Evolutionary conservation across 2,888 invertebrate genomes (phyloP).

Genomic region (Tanypteryx hageni): DNA sequence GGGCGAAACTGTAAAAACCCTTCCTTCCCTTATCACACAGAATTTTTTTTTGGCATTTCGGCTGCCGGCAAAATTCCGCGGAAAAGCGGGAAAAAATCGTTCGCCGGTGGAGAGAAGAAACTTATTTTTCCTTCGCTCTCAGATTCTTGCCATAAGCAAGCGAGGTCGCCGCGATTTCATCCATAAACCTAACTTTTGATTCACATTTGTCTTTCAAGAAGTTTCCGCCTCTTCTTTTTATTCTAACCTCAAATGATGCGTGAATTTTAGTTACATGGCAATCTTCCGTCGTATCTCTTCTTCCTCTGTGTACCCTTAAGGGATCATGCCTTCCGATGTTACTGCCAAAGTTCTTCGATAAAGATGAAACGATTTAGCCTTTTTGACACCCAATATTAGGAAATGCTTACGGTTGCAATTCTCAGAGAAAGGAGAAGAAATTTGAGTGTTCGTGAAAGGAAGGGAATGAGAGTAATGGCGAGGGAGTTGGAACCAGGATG

Average conservation of each 20-base stretch:
- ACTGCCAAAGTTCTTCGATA: not conserved
- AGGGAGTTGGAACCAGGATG: too few species aligned
- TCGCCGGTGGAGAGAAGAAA: too few species aligned
- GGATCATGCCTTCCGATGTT: not conserved
- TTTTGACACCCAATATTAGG: too few species aligned
- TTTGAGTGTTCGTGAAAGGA: too few species aligned
- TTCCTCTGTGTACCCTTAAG: not conserved
- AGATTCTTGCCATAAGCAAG: not conserved
- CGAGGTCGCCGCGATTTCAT: not conserved
- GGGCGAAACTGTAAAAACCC: too few species aligned
- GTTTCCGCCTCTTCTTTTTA: not conserved
- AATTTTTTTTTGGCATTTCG: too few species aligned
- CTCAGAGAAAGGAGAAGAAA: too few species aligned
- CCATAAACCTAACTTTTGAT: not conserved
- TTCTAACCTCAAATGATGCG: not conserved
- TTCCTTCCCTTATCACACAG: too few species aligned
- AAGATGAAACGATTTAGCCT: not conserved
- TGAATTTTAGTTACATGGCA: slow-evolving; percentile 16
- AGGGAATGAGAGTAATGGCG: too few species aligned
- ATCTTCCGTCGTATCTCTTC: not conserved
- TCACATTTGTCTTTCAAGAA: not conserved
- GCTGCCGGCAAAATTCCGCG: too few species aligned
- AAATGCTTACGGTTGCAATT: too few species aligned
- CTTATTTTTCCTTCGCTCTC: not conserved
- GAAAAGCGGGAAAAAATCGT: too few species aligned